Conservation (phyloP, 2,113 vertebrate genomes). For the Pollimyrus isidori region DNA sequence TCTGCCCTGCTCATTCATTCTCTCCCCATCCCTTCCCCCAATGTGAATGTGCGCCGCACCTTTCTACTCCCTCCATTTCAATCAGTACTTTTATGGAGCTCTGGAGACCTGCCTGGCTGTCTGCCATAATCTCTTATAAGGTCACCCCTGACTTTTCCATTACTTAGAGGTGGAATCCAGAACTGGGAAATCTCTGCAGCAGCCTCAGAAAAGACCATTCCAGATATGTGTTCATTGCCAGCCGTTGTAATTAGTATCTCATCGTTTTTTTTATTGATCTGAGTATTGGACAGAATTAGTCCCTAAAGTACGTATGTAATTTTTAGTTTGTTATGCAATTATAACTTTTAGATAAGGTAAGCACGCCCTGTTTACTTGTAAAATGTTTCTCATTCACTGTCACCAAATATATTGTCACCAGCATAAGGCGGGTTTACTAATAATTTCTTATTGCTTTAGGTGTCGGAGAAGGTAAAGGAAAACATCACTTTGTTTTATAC, state of each 20-base stretch:
- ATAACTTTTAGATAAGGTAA: not conserved
- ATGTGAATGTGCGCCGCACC: not conserved
- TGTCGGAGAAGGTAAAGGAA: not conserved
- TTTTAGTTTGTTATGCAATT: not conserved
- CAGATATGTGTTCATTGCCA: not conserved
- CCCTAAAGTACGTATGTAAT: not conserved
- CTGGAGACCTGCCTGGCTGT: slow-evolving; percentile 33
- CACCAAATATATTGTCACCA: not conserved
- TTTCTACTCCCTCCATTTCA: slow-evolving; percentile 36
- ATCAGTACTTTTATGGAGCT: slow-evolving; percentile 39
- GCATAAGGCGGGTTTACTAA: not conserved
- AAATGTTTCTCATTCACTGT: not conserved
- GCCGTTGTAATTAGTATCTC: not conserved
- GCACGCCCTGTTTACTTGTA: not conserved
- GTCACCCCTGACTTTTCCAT: slow-evolving; percentile 31
- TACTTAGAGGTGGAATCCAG: slow-evolving; percentile 15
- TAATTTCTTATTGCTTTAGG: not conserved
- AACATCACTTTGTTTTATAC: not conserved
- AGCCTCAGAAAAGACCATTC: not conserved
- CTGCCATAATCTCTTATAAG: slow-evolving; percentile 34
- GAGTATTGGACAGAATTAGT: not conserved
- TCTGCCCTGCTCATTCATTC: slow-evolving; percentile 16
- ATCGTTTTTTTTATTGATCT: not conserved
- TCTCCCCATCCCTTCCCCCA: slow-evolving; percentile 22
- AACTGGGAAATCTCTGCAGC: not conserved